phyloP scores from a whole-genome alignment of 1,140 invertebrate genomes.

The Zophobas morio region DNA sequence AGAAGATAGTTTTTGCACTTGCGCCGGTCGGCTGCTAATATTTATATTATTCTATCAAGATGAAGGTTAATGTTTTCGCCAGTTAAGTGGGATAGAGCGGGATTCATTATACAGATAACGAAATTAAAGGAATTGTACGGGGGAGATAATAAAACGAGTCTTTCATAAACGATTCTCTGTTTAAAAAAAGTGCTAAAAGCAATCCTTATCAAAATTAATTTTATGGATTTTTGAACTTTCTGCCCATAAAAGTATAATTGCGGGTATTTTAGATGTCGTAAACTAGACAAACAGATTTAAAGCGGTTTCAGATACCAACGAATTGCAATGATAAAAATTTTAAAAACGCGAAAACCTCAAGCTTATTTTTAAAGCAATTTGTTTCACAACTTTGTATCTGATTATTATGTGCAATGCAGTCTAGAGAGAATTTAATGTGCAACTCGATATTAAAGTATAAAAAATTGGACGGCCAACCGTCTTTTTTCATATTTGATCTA shows the following conservation, averaged over 20 bases:
- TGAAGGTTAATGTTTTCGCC: slow-evolving; percentile 40
- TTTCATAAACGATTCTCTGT: slow-evolving; percentile 24
- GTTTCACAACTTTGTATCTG: too few species aligned
- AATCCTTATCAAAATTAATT: slow-evolving; percentile 35
- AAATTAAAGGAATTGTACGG: slow-evolving; percentile 38
- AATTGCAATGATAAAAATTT: too few species aligned
- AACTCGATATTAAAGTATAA: too few species aligned
- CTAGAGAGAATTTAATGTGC: too few species aligned
- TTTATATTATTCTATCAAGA: slow-evolving; percentile 42
- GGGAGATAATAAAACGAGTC: slow-evolving; percentile 43
- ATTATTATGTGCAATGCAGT: too few species aligned
- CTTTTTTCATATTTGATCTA: too few species aligned
- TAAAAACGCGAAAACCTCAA: too few species aligned
- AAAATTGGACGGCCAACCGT: too few species aligned
- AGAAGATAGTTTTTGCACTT: slow-evolving; percentile 11
- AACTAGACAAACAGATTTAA: background rate
- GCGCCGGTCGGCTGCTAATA: slow-evolving; percentile 5
- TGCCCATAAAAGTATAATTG: slow-evolving; percentile 3
- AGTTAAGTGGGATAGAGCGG: slow-evolving; percentile 29
- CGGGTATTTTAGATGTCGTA: background rate
- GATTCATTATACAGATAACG: slow-evolving; percentile 35
- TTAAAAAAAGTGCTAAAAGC: slow-evolving; percentile 37
- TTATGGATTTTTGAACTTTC: slow-evolving; percentile 21
- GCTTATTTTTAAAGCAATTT: too few species aligned
- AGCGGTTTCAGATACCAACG: background rate